These are phyloP conservation scores for Drosophila subquinaria DNA, from an alignment of 2,888 invertebrate species.

Conservation along the genomic window DNA sequence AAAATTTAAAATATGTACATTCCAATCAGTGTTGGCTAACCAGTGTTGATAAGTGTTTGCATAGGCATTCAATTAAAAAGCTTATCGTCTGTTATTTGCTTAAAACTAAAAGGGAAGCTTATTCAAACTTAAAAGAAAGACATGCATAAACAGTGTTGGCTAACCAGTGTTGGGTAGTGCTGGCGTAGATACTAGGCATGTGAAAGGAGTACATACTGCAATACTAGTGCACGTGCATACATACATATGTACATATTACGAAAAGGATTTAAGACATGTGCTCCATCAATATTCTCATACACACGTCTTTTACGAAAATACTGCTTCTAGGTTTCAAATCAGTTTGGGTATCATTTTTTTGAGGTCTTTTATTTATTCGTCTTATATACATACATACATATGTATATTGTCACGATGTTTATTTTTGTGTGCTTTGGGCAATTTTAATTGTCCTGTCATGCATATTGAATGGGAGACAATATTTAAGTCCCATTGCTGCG, in stretches of 20 bases:
- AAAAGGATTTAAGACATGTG: constrained; percentile 6
- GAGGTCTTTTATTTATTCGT: constrained; percentile 8
- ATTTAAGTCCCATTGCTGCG: constrained; percentile 55
- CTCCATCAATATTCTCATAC: neutral
- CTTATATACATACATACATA: constrained; percentile 21
- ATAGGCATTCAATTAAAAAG: neutral
- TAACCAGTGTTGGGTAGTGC: constrained; percentile 31
- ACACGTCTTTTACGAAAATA: neutral
- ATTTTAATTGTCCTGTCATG: constrained; percentile 69
- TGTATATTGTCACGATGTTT: constrained; percentile 32
- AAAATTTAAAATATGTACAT: neutral
- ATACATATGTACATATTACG: neutral
- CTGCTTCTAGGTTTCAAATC: neutral
- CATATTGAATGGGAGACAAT: constrained; percentile 58
- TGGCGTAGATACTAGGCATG: neutral
- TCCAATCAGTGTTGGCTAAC: constrained; percentile 1
- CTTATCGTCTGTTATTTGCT: neutral
- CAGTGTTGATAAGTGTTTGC: constrained; percentile 3
- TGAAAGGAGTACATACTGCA: neutral
- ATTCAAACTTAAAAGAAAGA: neutral
- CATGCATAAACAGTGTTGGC: constrained; percentile 31
- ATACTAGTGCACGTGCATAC: constrained; percentile 26
- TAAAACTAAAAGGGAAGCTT: neutral
- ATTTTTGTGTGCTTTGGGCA: constrained; percentile 55
- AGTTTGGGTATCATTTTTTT: neutral